A percentile compares a stretch with the other conserved stretches of the same genome.
phyloP scores from a whole-genome alignment of 2,113 vertebrate genomes.

The Solea solea region DNA sequence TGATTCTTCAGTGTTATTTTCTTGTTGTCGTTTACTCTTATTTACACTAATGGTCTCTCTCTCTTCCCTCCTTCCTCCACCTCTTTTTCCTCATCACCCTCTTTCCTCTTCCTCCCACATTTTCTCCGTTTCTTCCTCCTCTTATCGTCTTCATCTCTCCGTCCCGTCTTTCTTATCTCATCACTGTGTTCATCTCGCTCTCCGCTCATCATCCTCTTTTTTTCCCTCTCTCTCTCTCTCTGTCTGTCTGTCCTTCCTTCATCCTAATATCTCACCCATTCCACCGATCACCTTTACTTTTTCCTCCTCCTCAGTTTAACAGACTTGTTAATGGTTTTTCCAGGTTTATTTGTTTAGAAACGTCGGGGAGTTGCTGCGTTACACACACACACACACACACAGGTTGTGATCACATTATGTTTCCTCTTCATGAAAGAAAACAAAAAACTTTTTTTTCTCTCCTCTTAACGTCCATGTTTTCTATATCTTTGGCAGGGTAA shows the following conservation, averaged over 20 bases:
- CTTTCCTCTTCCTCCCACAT: no score
- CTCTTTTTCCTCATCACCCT: neutral
- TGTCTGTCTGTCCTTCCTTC: neutral
- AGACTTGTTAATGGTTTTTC: slow-evolving; percentile 67
- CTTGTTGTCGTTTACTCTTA: slow-evolving; percentile 42
- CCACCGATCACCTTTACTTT: neutral
- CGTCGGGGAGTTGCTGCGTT: slow-evolving; percentile 47
- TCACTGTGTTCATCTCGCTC: no score
- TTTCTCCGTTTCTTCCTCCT: neutral
- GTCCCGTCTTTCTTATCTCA: neutral
- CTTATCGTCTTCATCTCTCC: neutral
- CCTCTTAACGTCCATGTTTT: slow-evolving; percentile 5
- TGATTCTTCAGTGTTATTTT: slow-evolving; percentile 50
- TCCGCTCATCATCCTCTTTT: neutral
- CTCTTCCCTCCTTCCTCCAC: neutral
- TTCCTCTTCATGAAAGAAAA: slow-evolving; percentile 1
- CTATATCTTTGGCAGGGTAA: slow-evolving; percentile 1
- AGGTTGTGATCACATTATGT: slow-evolving; percentile 39
- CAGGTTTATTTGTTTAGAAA: slow-evolving; percentile 67
- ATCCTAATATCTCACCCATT: neutral
- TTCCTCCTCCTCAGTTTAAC: slow-evolving; percentile 34
- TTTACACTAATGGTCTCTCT: slow-evolving; percentile 33
- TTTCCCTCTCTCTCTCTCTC: neutral
- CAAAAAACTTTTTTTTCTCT: neutral
- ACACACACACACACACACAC: slow-evolving; percentile 14